Evolutionary conservation across 2,888 invertebrate species (phyloP), one percentile per base, ranked within the genome.

Genomic region (Epirrhoe alternata): DNA sequence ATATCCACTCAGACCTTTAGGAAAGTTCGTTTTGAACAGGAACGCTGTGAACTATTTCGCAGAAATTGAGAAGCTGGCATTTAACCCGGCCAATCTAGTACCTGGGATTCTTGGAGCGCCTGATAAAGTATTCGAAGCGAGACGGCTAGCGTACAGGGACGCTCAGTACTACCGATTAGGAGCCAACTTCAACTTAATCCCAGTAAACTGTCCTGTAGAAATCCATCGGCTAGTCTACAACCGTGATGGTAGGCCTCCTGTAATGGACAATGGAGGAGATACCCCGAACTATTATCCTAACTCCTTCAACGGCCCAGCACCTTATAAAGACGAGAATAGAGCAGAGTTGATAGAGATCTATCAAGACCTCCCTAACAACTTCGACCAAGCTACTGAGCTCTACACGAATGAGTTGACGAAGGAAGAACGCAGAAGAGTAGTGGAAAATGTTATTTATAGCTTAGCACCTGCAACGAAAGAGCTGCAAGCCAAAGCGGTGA

Each of bases 281-380:
- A 96, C 97, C 4, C 99, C 99, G 1, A 99, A 99, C 87, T 99
- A 99, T 84, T 98, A 95, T 88, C 99, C 99, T 0, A 99, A 99
- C 91, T 97, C 98, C 70, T 99, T 98, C 85, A 92, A 95, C 71
- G 99, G 98, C 0, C 97, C 98, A 0, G 94, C 94, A 68, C 94
- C 94, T 50, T 95, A 95, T 74, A 91, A 94, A 33, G 92, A 95
- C 5, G 95, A 95, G 16, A 93, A 93, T 69, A 83, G 86, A 49
- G 81, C 94, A 7, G 83, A 93, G 7, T 87, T 95, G 5, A 88
- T 94, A 47, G 95, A 95, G 80, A 83, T 88, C 24, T 84, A 95
- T 5, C 89, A 94, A 70, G 98, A 97, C 10, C 97, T 97, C 77
- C 74, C 97, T 1, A 97, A 98, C 83, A 98, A 99, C 86, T 98